A percentile compares a stretch with the other conserved stretches of the same genome.
Conservation (phyloP, 2,113 vertebrate species). For the Corythornis vintsioides region DNA sequence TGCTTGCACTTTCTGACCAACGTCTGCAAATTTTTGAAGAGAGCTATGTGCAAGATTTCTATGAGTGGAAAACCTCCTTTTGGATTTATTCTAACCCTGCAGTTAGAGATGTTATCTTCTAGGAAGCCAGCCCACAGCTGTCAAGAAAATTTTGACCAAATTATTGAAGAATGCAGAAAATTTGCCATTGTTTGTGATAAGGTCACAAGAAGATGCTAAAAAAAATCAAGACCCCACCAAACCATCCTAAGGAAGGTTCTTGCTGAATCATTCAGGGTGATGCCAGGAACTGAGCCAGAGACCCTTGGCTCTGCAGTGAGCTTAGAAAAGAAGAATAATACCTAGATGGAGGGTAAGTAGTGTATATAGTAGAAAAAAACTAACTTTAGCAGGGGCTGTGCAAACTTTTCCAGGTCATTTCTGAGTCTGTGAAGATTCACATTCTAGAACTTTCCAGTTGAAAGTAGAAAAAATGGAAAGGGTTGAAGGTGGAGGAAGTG, state of each 20-base stretch:
- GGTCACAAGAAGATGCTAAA: background rate
- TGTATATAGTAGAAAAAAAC: background rate
- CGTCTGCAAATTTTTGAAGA: background rate
- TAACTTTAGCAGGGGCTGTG: background rate
- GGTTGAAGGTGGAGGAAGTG: background rate
- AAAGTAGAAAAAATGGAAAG: background rate
- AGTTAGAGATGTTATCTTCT: constrained; percentile 1
- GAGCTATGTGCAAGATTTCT: background rate
- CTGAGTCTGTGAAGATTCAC: background rate
- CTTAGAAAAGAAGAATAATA: background rate
- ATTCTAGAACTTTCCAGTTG: background rate
- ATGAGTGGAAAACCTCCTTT: background rate
- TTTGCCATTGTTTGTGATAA: background rate
- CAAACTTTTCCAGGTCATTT: background rate
- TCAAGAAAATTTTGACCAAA: background rate
- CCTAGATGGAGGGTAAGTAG: background rate
- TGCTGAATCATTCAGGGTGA: background rate
- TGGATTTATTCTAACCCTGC: constrained; percentile 38
- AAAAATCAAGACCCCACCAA: background rate
- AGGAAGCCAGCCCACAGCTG: background rate
- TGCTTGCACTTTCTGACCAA: background rate
- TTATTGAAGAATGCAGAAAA: background rate
- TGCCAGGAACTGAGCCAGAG: background rate
- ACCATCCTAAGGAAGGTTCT: background rate
- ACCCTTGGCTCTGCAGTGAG: background rate